Evolutionary conservation across 2,888 invertebrate genomes (phyloP).

Genomic region (Spodoptera littoralis): DNA sequence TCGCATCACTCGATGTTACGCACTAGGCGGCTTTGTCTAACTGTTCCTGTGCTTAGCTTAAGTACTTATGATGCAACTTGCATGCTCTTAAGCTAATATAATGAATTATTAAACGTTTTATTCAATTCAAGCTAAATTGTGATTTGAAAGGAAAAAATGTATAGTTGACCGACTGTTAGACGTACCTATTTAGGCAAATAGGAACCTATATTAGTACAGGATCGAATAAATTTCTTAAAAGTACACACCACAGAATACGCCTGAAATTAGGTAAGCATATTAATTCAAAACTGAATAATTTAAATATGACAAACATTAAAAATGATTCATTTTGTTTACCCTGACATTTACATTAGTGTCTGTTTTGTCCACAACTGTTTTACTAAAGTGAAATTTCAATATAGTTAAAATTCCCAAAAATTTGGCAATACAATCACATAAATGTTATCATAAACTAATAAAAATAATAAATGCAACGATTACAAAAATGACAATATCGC

Average conservation of each 20-base stretch:
- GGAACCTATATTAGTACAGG: too few species aligned
- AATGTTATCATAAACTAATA: too few species aligned
- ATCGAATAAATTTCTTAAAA: too few species aligned
- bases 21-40: slow-evolving; percentile 48
- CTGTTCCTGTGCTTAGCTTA: slow-evolving; percentile 45
- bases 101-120: slow-evolving; percentile 3
- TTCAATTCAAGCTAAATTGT: too few species aligned
- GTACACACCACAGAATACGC: background rate
- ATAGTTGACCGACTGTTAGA: too few species aligned
- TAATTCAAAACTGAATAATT: slow-evolving; percentile 6
- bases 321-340: slow-evolving; percentile 5
- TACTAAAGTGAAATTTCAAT: too few species aligned
- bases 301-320: slow-evolving; percentile 5
- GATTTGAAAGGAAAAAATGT: too few species aligned
- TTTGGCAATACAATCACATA: too few species aligned
- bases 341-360: background rate
- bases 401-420: too few species aligned
- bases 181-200: too few species aligned
- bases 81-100: slow-evolving; percentile 23
- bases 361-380: background rate
- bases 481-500: slow-evolving; percentile 1
- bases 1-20: slow-evolving; percentile 53
- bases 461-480: too few species aligned
- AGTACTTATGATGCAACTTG: slow-evolving; percentile 41
- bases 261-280: background rate